Evolutionary conservation across 2,113 vertebrate genomes (phyloP), one percentile per base, ranked within the genome.

Genomic region (Noctilio leporinus): DNA sequence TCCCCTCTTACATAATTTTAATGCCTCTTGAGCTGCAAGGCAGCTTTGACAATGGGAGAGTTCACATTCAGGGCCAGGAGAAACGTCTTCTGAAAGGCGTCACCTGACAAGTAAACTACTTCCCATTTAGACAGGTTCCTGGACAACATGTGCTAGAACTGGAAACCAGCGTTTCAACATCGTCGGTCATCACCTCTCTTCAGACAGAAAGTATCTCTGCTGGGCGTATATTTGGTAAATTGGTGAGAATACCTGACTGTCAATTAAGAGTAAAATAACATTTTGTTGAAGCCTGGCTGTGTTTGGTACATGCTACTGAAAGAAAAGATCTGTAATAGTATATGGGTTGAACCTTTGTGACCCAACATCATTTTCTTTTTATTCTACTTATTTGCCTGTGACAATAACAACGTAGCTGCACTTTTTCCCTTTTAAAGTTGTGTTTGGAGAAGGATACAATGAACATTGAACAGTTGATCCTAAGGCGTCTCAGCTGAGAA

Each of bases 341-440:
- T 53, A 40, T 59, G 76, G 82, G 38, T 59, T 40, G 65, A 76
- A 62, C 47, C 26, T 53, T 20, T 28, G n/a, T 73, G 49, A 95
- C 65, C 57, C 55, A 64, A 72, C 65, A 81, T 83, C 87, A 47
- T 57, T 96, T 86, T 72, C 57, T 84, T 91, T 88, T 85, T 57
- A 49, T 87, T 92, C 49, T 87, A 55, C 19, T 26, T 47, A 45
- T 70, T 93, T 81, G 70, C 43, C 89, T 75, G 20, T 73, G 75
- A 88, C 57, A 82, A 57, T 85, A 55, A 76, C 72, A 67, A 67
- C 93, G 85, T 35, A 92, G 70, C n/a, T 64, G 20, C 38, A 64
- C 28, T 64, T 89, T 91, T 96, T 49, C 57, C 57, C 65, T 76
- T 90, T 92, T 19, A 82, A 96, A 76, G 59, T 76, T 87, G 33